A percentile compares a stretch with the other conserved stretches of the same genome.
These are phyloP conservation scores for Stictocephala bisonia DNA, from an alignment of 2,888 invertebrate genomes.

Conservation along the genomic window DNA sequence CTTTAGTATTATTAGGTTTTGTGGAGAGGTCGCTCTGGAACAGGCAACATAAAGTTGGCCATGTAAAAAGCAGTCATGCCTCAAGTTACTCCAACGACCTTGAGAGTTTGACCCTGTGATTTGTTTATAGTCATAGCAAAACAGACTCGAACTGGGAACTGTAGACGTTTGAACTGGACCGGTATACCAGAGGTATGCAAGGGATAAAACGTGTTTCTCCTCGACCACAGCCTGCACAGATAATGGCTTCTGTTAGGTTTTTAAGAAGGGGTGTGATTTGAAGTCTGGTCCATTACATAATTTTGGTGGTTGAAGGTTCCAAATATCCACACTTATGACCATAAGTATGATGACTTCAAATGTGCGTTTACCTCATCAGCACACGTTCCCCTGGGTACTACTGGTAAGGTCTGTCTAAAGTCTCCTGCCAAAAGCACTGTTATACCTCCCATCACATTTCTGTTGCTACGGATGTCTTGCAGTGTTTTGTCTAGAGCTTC, in stretches of 20 bases:
- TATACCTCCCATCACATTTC: constrained; percentile 58
- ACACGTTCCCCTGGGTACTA: neutral
- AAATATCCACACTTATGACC: neutral
- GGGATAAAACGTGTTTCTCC: constrained; percentile 51
- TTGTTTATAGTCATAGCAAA: constrained; percentile 59
- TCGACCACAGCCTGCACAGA: neutral
- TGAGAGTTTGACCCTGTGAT: constrained; percentile 60
- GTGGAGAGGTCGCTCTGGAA: constrained; percentile 47
- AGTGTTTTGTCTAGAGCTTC: constrained; percentile 7
- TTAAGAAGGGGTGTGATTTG: neutral
- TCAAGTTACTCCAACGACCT: constrained; percentile 54
- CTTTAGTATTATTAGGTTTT: constrained; percentile 30
- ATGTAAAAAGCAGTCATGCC: constrained; percentile 48
- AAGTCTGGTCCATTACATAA: no score
- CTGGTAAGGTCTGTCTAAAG: neutral
- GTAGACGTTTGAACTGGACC: constrained; percentile 55
- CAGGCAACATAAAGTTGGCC: constrained; percentile 52
- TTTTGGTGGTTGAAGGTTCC: no score
- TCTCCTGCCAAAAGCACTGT: constrained; percentile 42
- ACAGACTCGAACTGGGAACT: constrained; percentile 59
- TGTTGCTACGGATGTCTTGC: constrained; percentile 28
- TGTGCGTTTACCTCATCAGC: neutral
- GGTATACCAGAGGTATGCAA: constrained; percentile 51
- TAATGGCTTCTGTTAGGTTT: neutral
- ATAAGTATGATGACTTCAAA: neutral